Base-by-base conservation (phyloP, 1,140 invertebrate species). In the Panonychus citri region DNA sequence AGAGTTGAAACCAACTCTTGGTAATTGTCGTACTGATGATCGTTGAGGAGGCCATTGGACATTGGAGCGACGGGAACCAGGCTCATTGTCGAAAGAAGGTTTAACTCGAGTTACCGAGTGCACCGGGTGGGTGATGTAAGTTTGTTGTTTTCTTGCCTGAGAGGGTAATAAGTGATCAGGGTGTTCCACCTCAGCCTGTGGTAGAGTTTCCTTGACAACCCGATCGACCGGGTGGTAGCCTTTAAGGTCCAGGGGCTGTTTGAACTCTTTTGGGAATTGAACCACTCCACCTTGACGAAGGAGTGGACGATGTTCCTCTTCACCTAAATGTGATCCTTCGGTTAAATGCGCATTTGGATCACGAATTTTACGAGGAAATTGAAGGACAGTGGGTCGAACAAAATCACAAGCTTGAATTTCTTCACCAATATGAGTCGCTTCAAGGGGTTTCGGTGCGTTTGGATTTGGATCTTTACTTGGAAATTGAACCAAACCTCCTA, bases 251-350 rank as follows among this genome's bases (percentile, higher is more conserved):
- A 17, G 17, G 26, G 25, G 25, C 17, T 25, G 24, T 27, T 28
- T 51, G 43, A 21, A 46, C 12, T 51, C 49, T 51, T 51, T 51
- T 51, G 49, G 49, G 27, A 51, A 51, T 30, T 51, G 49, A 3
- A 27, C 24, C 10, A 51, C 49, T 12, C 49, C 28, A 28, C 49
- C 49, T 51, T 51, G 49, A 4, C 28, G 25, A n/a, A 46, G 19
- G 15, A 51, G 3, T 25, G 25, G 49, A 4, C 25, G 28, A 19
- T 51, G 24, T 27, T 51, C 49, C 26, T 51, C 49, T 27, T 51
- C 49, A 8, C 49, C 49, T n/a, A 51, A 27, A 51, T 51, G 49
- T 28, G 49, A 51, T 15, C 49, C 26, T 27, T 51, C 49, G 13
- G 26, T 5, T n/a, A 28, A n/a, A 12, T 51, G 26, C 27, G 25